Evolutionary conservation across 2,888 invertebrate species (phyloP), one percentile per base, ranked within the genome.

Genomic region (Kryphioiulus occultus): DNA sequence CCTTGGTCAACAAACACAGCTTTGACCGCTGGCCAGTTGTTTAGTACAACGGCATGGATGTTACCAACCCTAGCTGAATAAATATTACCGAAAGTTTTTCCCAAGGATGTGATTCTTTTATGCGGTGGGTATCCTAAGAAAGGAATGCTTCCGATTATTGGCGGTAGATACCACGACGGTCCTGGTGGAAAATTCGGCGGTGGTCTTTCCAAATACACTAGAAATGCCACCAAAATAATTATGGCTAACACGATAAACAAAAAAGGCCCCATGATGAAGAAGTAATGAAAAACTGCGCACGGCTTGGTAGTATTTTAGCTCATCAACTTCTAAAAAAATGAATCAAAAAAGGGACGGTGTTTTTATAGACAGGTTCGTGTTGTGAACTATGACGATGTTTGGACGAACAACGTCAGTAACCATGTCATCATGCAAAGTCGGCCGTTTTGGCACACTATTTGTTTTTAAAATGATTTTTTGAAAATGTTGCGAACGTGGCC

Each of bases 121-220:
- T 82, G 82, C 3, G 82, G 82, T 32, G 32, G 26, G 26, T 82
- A 32, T 26, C 82, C 30, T 26, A 82, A 32, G 32, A 82, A 82
- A 22, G 32, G 30, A 26, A 82, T 19, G 7, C 12, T 0, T 10
- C 82, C 82, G 17, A 82, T 32, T 19, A 82, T 22, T 12, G 82
- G 82, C 19, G 82, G 82, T 4, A 82, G 0, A 19, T 4, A 47
- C 47, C 47, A 47, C 22, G 30, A 82, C 22, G 82, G 82, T 32
- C 82, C 82, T 0, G 82, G 82, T 82, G 82, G 82, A 82, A 82
- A 82, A 82, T 82, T 82, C n/a, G 26, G 26, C 32, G 82, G 82
- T 22, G 47, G 47, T 17, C 47, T 10, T 47, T 47, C 4, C 47
- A 47, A 47, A 47, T 47, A 47, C 47, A 47, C 3, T 3, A 47